Evolutionary conservation across 2,797 vertebrate genomes (phyloP).

Genomic region (Acrocephalus scirpaceus): DNA sequence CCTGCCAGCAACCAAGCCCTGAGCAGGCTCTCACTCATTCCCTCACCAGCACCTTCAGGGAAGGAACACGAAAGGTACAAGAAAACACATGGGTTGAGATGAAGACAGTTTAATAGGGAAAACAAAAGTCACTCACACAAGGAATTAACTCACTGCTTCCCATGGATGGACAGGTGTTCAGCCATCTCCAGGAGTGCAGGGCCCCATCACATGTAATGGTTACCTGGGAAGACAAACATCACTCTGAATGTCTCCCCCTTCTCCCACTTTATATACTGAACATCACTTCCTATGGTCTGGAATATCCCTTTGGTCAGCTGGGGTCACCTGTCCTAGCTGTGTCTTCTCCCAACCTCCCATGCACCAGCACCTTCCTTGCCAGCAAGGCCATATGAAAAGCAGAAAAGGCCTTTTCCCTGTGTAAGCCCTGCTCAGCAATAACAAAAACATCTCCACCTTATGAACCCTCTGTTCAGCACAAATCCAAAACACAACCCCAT

Average conservation of each 20-base stretch:
- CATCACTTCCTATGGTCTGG: background rate
- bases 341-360: rapidly evolving
- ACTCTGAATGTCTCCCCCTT: rapidly evolving
- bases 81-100: background rate
- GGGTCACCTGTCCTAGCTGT: background rate
- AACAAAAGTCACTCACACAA: background rate
- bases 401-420: background rate
- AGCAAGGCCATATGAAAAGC: rapidly evolving
- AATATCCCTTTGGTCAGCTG: background rate
- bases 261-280: background rate
- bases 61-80: background rate
- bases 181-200: background rate
- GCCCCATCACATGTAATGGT: rapidly evolving
- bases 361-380: background rate
- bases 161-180: too few relatives aligned
- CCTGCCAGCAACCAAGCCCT: background rate
- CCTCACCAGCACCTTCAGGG: too few relatives aligned
- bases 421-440: background rate
- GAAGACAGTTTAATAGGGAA: background rate
- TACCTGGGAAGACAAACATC: background rate
- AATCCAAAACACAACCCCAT: background rate
- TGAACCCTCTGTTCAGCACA: background rate
- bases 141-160: background rate
- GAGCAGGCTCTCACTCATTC: rapidly evolving
- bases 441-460: background rate